These are phyloP conservation scores for Zootermopsis nevadensis DNA, from an alignment of 2,888 invertebrate species.

Conservation along the genomic window DNA sequence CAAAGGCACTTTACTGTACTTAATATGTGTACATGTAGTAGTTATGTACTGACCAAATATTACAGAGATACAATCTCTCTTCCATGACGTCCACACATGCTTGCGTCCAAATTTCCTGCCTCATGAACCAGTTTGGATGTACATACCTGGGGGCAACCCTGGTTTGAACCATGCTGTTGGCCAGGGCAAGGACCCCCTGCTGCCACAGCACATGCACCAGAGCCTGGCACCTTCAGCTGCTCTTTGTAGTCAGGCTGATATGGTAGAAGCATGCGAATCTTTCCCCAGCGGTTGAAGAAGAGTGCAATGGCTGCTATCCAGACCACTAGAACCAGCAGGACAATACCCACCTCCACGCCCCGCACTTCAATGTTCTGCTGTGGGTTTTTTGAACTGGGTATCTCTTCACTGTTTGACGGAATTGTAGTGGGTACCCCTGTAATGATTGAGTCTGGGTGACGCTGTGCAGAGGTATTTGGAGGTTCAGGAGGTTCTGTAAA, in stretches of 20 bases:
- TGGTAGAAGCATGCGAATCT: constrained; percentile 89
- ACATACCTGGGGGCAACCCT: constrained; percentile 72
- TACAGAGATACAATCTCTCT: background rate
- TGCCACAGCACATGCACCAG: constrained; percentile 74
- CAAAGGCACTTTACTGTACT: too few relatives aligned
- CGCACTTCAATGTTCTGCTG: constrained; percentile 73
- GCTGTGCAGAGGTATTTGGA: constrained; percentile 81
- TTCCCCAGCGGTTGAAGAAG: constrained; percentile 91
- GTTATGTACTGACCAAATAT: background rate
- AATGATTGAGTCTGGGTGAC: constrained; percentile 72
- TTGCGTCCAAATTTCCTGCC: background rate
- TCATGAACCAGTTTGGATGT: background rate
- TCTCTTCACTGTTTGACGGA: constrained; percentile 5
- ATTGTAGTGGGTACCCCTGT: constrained; percentile 36
- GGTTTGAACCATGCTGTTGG: constrained; percentile 64
- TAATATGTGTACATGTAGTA: too few relatives aligned
- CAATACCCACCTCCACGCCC: constrained; percentile 91
- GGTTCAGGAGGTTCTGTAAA: constrained; percentile 66
- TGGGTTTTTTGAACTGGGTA: constrained; percentile 23
- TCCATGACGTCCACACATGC: background rate
- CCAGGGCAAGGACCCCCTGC: constrained; percentile 59
- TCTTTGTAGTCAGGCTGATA: constrained; percentile 90
- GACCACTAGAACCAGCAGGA: constrained; percentile 81
- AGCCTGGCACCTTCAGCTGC: constrained; percentile 83
- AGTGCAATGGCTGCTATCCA: constrained; percentile 89